Conservation (phyloP, 2,888 invertebrate species). For the Aphidius colemani region DNA sequence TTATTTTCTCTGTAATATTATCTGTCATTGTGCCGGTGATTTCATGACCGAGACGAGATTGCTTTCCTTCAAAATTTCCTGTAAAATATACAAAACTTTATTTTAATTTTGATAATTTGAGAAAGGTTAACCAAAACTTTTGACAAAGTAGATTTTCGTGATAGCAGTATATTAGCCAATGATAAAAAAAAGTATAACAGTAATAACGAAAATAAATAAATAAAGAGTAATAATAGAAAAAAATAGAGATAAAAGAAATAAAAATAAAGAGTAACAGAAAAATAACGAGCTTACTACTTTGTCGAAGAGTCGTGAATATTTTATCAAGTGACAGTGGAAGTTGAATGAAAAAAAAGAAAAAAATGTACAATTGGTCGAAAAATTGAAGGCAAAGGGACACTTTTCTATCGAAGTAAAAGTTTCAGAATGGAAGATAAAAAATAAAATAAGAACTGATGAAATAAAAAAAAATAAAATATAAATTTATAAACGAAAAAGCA, state of each 20-base stretch:
- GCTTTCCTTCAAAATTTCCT: not conserved
- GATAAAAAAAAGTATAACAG: not conserved
- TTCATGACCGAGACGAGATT: not conserved
- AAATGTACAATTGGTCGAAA: too few relatives aligned
- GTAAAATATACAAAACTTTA: constrained; percentile 1
- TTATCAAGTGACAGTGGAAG: too few relatives aligned
- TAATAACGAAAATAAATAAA: constrained; percentile 9
- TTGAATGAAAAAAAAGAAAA: too few relatives aligned
- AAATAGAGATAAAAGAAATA: constrained; percentile 1
- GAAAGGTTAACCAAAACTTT: constrained; percentile 3
- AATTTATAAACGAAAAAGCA: constrained; percentile 8
- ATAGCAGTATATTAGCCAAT: constrained; percentile 3
- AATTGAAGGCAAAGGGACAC: too few relatives aligned
- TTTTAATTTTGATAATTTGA: not conserved
- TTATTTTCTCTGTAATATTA: not conserved
- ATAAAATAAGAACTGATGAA: too few relatives aligned
- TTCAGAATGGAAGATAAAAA: too few relatives aligned
- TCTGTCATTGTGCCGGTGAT: too few relatives aligned
- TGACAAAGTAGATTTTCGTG: constrained; percentile 5
- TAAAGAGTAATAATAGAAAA: not conserved
- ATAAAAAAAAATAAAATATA: not conserved
- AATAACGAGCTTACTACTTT: too few relatives aligned
- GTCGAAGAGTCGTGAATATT: too few relatives aligned
- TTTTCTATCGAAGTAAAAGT: too few relatives aligned
- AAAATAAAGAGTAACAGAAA: not conserved